phyloP scores from a whole-genome alignment of 1,140 invertebrate species.

The Cyclina sinensis region DNA sequence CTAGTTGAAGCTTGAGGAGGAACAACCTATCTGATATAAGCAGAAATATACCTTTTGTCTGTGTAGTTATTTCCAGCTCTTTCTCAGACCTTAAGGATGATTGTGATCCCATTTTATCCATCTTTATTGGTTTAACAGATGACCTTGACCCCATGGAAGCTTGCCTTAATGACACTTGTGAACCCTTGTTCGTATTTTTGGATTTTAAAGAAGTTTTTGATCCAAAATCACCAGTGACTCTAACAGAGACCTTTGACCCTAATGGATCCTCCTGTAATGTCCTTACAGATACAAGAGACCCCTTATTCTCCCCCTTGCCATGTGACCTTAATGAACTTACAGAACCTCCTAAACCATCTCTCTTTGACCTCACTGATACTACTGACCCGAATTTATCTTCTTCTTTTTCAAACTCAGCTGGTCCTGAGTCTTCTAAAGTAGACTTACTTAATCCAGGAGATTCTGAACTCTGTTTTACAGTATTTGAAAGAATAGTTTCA shows the following conservation, averaged over 20 bases:
- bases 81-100: conserved; percentile 22
- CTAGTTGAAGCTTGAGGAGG: background rate
- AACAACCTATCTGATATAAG: background rate
- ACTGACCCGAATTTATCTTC: conserved; percentile 6
- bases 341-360: background rate
- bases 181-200: background rate
- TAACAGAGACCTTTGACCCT: conserved; percentile 29
- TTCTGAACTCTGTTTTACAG: no score
- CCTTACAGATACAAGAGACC: conserved; percentile 30
- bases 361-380: background rate
- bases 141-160: conserved; percentile 28
- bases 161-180: conserved; percentile 36
- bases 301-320: background rate
- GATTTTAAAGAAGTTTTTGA: conserved; percentile 32
- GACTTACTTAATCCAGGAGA: background rate
- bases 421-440: background rate
- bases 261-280: background rate
- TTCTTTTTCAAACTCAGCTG: background rate
- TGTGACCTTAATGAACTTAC: background rate
- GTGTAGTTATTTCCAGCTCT: background rate
- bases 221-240: conserved; percentile 9
- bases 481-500: background rate
- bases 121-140: conserved; percentile 1
- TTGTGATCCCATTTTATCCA: conserved; percentile 47
- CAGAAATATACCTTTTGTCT: background rate